Base-by-base conservation (phyloP, 2,797 vertebrate species). In the Chaetophractus vellerosus region DNA sequence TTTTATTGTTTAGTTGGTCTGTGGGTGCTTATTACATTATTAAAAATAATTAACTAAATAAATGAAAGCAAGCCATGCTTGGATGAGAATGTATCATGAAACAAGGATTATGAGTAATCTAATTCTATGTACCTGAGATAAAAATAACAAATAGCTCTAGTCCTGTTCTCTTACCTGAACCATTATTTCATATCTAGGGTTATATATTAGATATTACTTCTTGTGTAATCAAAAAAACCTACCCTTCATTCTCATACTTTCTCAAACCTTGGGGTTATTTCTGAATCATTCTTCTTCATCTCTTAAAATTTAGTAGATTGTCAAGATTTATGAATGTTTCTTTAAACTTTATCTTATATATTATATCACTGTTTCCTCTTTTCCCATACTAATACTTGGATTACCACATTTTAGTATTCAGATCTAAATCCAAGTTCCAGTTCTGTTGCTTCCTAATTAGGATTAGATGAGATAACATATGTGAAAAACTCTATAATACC, bases 131-230 rank as follows among this genome's bases (percentile, higher is more conserved):
- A 6, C 61, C 87, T 82, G 41, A 81, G 52, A 82, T 75, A 86
- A 95, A 90, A 90, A 75, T 86, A 90, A 88, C 80, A 86, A 71
- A 33, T 24, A 71, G 26, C 55, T 90, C 33, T n/a, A 69, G 52
- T 76, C 23, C 26, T 78, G 38, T 50, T 82, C 28, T 57, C 26
- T 91, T 91, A 50, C 26, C 36, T 66, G n/a, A 83, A 16, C 78
- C 83, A 91, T 18, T 91, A 16, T 14, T 57, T 88, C 64, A 91
- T 24, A 78, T 83, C 36, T 86, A 90, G 36, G 74, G 48, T 80
- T 88, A 57, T 36, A 36, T 82, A 63, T 50, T 57, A 83, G 55
- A 57, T 57, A 91, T 71, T 81, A 82, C 24, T 93, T 90, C 69
- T 71, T 91, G 12, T 57, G 28, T 66, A 96, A 78, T 33, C 21